Conservation (phyloP, 1,140 invertebrate genomes). For the Daktulosphaira vitifoliae region DNA sequence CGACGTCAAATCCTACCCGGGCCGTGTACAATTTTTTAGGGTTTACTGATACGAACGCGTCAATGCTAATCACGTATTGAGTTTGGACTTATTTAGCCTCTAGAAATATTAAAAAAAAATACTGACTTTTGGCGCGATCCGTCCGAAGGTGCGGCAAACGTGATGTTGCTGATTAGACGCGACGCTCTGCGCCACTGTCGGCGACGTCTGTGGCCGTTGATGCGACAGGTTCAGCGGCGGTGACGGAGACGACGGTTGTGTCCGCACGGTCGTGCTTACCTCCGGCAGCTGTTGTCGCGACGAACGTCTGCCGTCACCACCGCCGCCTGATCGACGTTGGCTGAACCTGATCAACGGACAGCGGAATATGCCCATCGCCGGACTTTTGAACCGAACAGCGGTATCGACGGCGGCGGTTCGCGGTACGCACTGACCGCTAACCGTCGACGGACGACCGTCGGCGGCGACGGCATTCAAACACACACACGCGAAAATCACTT, state of each 20-base stretch:
- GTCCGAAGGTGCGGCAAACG: background rate
- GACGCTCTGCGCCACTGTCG: background rate
- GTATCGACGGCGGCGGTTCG: background rate
- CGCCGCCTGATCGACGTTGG: background rate
- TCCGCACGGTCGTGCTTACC: background rate
- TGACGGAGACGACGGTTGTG: background rate
- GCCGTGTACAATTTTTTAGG: no score
- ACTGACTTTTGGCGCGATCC: slow-evolving; percentile 11
- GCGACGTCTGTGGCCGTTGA: background rate
- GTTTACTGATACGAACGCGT: no score
- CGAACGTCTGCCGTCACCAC: background rate
- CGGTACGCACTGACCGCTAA: background rate
- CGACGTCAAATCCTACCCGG: no score
- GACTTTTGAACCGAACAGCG: background rate
- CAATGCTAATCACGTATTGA: no score
- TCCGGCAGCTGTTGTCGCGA: background rate
- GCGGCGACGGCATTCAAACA: slow-evolving; percentile 16
- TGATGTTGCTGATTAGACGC: background rate
- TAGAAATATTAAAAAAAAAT: no score
- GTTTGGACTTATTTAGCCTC: no score
- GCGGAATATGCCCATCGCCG: slow-evolving; percentile 23
- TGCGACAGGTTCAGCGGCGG: background rate
- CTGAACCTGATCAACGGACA: slow-evolving; percentile 27
- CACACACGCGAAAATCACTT: background rate
- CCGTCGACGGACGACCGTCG: slow-evolving; percentile 1